Percentiles rank a stretch among this genome's conserved stretches.
phyloP scores from a whole-genome alignment of 2,797 vertebrate genomes.

The Cynodonichthys magdalenae region DNA sequence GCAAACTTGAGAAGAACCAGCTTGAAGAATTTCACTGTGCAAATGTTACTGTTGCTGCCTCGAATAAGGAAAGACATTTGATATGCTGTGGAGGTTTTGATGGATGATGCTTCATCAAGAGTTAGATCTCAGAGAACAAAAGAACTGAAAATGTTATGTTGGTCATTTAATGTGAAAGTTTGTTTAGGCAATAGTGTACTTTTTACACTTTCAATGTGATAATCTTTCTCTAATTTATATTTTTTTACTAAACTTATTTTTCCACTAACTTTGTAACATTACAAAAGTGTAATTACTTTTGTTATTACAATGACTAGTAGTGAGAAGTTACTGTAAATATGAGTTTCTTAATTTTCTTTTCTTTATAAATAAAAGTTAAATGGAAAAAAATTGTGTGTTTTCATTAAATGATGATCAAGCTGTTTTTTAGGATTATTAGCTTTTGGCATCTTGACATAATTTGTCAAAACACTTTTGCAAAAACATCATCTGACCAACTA shows the following conservation, averaged over 20 bases:
- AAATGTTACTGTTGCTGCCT: slow-evolving; percentile 39
- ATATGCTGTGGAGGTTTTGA: slow-evolving; percentile 58
- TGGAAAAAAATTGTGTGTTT: not conserved
- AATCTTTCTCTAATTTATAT: slow-evolving; percentile 58
- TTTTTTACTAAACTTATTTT: slow-evolving; percentile 44
- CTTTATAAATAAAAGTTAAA: slow-evolving; percentile 64
- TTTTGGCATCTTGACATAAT: not conserved
- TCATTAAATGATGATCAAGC: not conserved
- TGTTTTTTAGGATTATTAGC: not conserved
- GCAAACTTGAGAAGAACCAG: slow-evolving; percentile 9
- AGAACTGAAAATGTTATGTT: slow-evolving; percentile 35
- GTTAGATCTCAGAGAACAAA: slow-evolving; percentile 39
- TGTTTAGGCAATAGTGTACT: slow-evolving; percentile 25
- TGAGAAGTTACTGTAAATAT: slow-evolving; percentile 65
- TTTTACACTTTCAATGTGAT: slow-evolving; percentile 25
- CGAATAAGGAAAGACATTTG: slow-evolving; percentile 29
- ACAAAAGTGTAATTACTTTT: slow-evolving; percentile 29
- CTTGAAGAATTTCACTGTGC: slow-evolving; percentile 23
- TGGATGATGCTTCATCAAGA: slow-evolving; percentile 37
- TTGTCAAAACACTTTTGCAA: not conserved
- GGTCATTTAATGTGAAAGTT: slow-evolving; percentile 36
- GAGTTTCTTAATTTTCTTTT: slow-evolving; percentile 55
- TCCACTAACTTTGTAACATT: slow-evolving; percentile 45
- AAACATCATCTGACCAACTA: too few relatives aligned
- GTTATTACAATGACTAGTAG: slow-evolving; percentile 25